Evolutionary conservation across 2,113 vertebrate genomes (phyloP).

Genomic region (Poecilia latipinna): DNA sequence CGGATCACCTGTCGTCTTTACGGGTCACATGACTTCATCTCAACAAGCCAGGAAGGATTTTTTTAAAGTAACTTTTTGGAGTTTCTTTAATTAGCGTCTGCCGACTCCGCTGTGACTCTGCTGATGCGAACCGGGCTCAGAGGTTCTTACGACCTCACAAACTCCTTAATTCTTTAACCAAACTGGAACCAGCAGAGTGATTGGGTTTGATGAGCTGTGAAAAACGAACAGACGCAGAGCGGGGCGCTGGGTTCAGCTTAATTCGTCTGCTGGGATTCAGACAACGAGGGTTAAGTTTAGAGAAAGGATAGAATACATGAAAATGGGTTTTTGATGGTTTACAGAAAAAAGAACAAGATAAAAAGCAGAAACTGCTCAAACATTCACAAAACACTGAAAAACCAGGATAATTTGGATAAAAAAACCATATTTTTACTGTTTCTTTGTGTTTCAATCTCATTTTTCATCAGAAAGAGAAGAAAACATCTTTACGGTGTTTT

Average conservation of each 20-base stretch:
- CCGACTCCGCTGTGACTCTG: slow-evolving; percentile 33
- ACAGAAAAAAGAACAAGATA: background rate
- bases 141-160: slow-evolving; percentile 12
- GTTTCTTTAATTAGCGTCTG: slow-evolving; percentile 57
- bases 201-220: slow-evolving; percentile 63
- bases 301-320: background rate
- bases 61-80: slow-evolving; percentile 15
- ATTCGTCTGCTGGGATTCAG: background rate
- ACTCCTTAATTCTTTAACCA: slow-evolving; percentile 63
- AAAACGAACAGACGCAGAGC: background rate
- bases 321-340: background rate
- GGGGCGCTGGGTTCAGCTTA: background rate
- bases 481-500: background rate
- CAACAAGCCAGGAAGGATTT: slow-evolving; percentile 2
- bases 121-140: slow-evolving; percentile 47
- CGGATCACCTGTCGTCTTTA: slow-evolving; percentile 57
- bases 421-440: background rate
- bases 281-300: background rate
- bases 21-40: slow-evolving; percentile 57
- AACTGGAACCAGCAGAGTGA: slow-evolving; percentile 44
- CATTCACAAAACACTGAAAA: background rate
- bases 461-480: background rate
- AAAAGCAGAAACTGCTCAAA: background rate
- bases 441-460: background rate
- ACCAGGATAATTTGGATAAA: background rate